A percentile compares a stretch with the other conserved stretches of the same genome.
Conservation (phyloP, 1,140 invertebrate genomes). For the Melanaphis sacchari region DNA sequence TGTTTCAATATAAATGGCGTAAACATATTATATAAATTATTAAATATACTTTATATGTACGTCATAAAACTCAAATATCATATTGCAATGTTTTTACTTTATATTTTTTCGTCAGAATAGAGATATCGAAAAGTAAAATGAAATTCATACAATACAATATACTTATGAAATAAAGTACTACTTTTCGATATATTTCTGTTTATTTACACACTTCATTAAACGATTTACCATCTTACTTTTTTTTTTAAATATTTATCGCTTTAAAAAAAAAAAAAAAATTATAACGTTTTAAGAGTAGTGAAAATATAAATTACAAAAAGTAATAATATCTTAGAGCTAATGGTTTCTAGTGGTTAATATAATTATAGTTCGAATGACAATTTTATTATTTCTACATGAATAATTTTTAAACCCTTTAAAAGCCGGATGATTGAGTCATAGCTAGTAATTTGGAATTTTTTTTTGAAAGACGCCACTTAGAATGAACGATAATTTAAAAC, state of each 20-base stretch:
- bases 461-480: not conserved
- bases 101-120: not conserved
- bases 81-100: not conserved
- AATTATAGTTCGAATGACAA: not conserved
- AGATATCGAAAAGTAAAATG: not conserved
- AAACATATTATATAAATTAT: not conserved
- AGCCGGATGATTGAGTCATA: slow-evolving; percentile 1
- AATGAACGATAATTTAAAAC: not conserved
- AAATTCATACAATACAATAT: not conserved
- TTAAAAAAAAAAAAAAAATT: not conserved
- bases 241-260: not conserved
- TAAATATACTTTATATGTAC: not conserved
- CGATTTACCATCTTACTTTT: not conserved
- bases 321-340: not conserved
- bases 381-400: not conserved
- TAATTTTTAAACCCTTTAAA: not conserved
- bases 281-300: not conserved
- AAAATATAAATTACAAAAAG: not conserved
- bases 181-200: not conserved
- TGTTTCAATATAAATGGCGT: not conserved
- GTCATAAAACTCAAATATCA: not conserved
- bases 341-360: not conserved
- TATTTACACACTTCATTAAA: not conserved
- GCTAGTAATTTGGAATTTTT: not conserved
- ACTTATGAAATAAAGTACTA: not conserved